Percentiles rank a stretch among this genome's conserved stretches.
phyloP scores from a whole-genome alignment of 2,888 invertebrate genomes.

The Ochlodes sylvanus region DNA sequence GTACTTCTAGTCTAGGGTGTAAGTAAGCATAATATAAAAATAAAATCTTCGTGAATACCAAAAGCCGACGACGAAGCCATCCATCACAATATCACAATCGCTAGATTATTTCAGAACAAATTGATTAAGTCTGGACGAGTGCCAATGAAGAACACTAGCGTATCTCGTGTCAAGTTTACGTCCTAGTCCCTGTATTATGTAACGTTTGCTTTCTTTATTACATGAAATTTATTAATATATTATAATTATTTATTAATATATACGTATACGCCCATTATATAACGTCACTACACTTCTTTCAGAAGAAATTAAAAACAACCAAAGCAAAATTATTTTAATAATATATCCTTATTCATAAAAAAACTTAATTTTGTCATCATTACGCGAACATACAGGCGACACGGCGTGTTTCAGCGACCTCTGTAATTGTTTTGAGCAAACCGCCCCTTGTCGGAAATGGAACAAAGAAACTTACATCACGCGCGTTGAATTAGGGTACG shows the following conservation, averaged over 20 bases:
- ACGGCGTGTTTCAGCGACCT: conserved; percentile 1
- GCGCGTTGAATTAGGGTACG: conserved; percentile 42
- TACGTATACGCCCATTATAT: too few relatives aligned
- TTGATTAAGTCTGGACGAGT: conserved; percentile 20
- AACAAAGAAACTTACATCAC: conserved; percentile 19
- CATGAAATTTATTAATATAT: not conserved
- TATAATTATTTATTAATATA: too few relatives aligned
- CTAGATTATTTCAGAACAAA: conserved; percentile 11
- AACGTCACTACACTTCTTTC: too few relatives aligned
- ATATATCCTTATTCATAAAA: too few relatives aligned
- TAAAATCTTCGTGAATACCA: too few relatives aligned
- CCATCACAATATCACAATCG: conserved; percentile 13
- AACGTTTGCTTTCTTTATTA: not conserved
- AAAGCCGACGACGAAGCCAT: not conserved
- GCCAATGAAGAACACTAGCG: conserved; percentile 7
- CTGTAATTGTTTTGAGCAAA: conserved; percentile 19
- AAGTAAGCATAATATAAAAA: too few relatives aligned
- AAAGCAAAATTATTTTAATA: too few relatives aligned
- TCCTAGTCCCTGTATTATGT: conserved; percentile 6
- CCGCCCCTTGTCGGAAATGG: conserved; percentile 8
- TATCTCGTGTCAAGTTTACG: conserved; percentile 3
- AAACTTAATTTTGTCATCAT: conserved; percentile 3
- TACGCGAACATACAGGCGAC: conserved; percentile 9
- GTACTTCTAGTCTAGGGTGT: too few relatives aligned
- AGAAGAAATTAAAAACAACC: too few relatives aligned